Percentiles rank a stretch among this genome's conserved stretches.
These are phyloP conservation scores for Melanerpes formicivorus DNA, from an alignment of 2,113 vertebrate species.

Conservation along the genomic window DNA sequence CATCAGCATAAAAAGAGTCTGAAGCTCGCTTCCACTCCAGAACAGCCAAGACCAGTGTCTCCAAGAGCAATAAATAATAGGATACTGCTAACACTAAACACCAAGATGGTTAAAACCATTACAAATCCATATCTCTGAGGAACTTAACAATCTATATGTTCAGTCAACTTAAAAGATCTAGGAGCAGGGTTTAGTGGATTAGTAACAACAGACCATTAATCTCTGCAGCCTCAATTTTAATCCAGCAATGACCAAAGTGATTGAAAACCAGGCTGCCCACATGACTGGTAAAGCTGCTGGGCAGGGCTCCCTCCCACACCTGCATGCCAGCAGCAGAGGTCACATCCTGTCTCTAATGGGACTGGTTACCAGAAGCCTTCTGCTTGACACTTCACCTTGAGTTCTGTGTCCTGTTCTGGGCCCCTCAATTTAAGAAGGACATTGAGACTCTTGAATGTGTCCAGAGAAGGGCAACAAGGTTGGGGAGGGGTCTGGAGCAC, in stretches of 20 bases:
- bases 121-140: slow-evolving; percentile 39
- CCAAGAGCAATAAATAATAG: not conserved
- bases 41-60: not conserved
- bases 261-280: slow-evolving; percentile 50
- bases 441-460: no score
- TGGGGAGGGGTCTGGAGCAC: no score
- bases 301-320: slow-evolving; percentile 22
- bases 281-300: slow-evolving; percentile 60
- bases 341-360: slow-evolving; percentile 26
- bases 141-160: slow-evolving; percentile 62
- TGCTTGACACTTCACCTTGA: not conserved
- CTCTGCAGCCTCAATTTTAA: slow-evolving; percentile 77
- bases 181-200: slow-evolving; percentile 74
- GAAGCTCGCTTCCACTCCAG: not conserved
- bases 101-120: slow-evolving; percentile 28
- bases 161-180: slow-evolving; percentile 72
- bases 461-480: no score
- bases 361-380: not conserved
- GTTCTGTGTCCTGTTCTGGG: no score
- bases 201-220: slow-evolving; percentile 80
- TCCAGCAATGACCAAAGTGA: slow-evolving; percentile 72
- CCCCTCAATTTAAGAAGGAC: no score
- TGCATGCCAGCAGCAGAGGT: slow-evolving; percentile 32
- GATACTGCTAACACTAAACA: not conserved
- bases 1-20: not conserved